A percentile compares a stretch with the other conserved stretches of the same genome.
Evolutionary conservation across 37 sponge, comb jelly and placozoan species (phyloP).

Genomic region (Spongia lamella): DNA sequence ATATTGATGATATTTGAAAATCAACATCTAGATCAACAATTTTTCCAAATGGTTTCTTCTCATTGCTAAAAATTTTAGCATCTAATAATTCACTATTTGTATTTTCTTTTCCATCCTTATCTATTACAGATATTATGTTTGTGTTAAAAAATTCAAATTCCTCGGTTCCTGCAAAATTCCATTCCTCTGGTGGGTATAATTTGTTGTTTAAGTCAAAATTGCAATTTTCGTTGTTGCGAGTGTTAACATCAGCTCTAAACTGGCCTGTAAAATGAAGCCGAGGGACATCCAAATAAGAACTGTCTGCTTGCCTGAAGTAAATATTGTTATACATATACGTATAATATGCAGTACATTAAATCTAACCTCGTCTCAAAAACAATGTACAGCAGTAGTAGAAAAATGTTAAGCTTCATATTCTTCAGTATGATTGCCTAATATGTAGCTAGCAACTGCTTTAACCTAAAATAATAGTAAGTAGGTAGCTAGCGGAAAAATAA

Average conservation of each 20-base stretch:
- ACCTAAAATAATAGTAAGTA: too few species aligned
- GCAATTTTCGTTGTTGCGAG: conserved; percentile 23
- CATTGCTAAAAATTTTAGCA: neutral
- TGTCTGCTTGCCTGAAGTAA: too few species aligned
- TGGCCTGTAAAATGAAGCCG: conserved; percentile 19
- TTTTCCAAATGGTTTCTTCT: neutral
- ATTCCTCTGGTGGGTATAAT: neutral
- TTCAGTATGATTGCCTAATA: too few species aligned
- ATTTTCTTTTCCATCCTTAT: neutral
- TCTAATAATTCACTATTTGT: neutral
- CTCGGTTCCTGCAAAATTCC: neutral
- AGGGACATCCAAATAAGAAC: conserved; percentile 35
- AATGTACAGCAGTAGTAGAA: too few species aligned
- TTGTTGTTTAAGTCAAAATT: conserved; percentile 3
- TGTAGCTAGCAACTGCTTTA: too few species aligned
- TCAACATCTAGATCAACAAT: conserved; percentile 24
- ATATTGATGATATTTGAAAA: neutral
- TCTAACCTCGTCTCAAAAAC: too few species aligned
- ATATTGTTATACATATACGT: too few species aligned
- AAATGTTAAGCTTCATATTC: too few species aligned
- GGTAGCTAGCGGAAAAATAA: too few species aligned
- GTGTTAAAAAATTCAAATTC: neutral
- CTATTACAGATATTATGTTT: neutral
- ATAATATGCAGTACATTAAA: too few species aligned
- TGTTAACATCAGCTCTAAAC: conserved; percentile 34